Conservation (phyloP, 2,888 invertebrate species). For the Oeneis ivallda region DNA sequence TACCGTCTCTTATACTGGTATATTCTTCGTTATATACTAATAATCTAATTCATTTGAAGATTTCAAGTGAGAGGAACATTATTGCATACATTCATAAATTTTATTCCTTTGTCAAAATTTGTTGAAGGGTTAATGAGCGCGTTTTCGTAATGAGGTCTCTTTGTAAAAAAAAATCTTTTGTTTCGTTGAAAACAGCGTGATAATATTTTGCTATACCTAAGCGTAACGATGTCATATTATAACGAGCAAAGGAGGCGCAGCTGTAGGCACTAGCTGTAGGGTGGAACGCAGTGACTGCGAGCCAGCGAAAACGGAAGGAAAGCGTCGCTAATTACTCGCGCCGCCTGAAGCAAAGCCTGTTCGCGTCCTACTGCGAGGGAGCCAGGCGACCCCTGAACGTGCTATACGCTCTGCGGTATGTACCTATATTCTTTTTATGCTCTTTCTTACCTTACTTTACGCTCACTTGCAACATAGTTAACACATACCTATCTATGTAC, state of each 20-base stretch:
- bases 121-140: slow-evolving; percentile 30
- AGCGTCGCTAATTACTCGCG: slow-evolving; percentile 73
- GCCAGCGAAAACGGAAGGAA: slow-evolving; percentile 68
- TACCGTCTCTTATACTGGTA: slow-evolving; percentile 31
- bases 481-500: background rate
- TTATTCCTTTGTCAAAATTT: slow-evolving; percentile 4
- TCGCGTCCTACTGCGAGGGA: slow-evolving; percentile 39
- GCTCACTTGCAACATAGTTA: slow-evolving; percentile 23
- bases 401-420: slow-evolving; percentile 27
- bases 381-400: slow-evolving; percentile 30
- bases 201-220: slow-evolving; percentile 34
- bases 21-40: slow-evolving; percentile 10
- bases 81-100: slow-evolving; percentile 12
- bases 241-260: slow-evolving; percentile 41
- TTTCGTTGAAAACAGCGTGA: slow-evolving; percentile 31
- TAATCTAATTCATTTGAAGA: slow-evolving; percentile 15
- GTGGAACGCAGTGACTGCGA: slow-evolving; percentile 43
- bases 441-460: slow-evolving; percentile 20
- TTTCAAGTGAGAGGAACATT: slow-evolving; percentile 4
- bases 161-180: slow-evolving; percentile 37
- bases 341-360: slow-evolving; percentile 60
- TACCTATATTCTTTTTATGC: slow-evolving; percentile 36
- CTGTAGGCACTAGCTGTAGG: slow-evolving; percentile 41
- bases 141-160: slow-evolving; percentile 33
- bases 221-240: slow-evolving; percentile 34